Percentiles rank a stretch among this genome's conserved stretches.
Evolutionary conservation across 1,140 invertebrate species (phyloP).

Genomic region (Onthophagus taurus): DNA sequence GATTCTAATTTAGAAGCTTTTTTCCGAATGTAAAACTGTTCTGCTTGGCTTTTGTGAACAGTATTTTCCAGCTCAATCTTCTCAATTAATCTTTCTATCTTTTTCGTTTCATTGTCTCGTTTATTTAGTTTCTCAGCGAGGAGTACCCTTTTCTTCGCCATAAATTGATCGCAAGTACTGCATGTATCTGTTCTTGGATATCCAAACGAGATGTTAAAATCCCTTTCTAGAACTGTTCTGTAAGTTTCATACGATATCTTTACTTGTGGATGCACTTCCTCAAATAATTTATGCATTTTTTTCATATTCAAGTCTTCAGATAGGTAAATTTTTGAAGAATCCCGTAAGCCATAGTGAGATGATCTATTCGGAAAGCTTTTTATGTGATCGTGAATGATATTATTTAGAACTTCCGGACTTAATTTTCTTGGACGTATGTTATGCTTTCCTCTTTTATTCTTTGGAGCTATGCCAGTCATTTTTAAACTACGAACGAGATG

Average conservation of each 20-base stretch:
- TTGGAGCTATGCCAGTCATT: constrained; percentile 2
- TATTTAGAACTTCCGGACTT: neutral
- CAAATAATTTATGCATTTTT: constrained; percentile 16
- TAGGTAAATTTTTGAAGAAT: constrained; percentile 20
- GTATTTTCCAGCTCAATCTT: constrained; percentile 4
- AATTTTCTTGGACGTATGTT: neutral
- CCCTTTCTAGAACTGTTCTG: constrained; percentile 8
- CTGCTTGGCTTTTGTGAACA: constrained; percentile 17
- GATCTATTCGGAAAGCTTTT: constrained; percentile 5
- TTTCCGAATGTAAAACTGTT: constrained; percentile 23
- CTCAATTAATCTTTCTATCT: constrained; percentile 6
- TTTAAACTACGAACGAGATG: neutral
- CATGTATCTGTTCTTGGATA: constrained; percentile 18
- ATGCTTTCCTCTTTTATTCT: constrained; percentile 5
- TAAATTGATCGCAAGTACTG: constrained; percentile 13
- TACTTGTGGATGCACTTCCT: constrained; percentile 4
- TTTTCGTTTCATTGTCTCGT: constrained; percentile 4
- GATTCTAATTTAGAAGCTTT: constrained; percentile 10
- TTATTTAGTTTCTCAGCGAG: neutral
- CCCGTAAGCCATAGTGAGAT: constrained; percentile 13
- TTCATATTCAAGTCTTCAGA: constrained; percentile 16
- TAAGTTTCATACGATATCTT: constrained; percentile 11
- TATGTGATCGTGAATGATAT: constrained; percentile 3
- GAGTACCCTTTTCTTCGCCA: constrained; percentile 3
- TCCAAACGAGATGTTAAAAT: constrained; percentile 20